Base-by-base conservation (phyloP, 1,140 invertebrate species). In the Aphidius ervi region DNA sequence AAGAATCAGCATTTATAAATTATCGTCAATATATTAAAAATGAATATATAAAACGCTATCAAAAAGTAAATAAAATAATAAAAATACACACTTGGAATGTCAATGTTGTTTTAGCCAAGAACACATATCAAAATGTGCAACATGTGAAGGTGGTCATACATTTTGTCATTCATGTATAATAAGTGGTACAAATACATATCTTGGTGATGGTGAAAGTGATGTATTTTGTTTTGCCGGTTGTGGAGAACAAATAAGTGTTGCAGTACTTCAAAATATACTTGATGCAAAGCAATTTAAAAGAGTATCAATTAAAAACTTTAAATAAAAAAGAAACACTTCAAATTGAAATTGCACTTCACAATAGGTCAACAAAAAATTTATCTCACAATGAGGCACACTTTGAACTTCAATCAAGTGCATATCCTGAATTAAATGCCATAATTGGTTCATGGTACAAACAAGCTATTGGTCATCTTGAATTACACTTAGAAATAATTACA, bases 371-470 rank as follows among this genome's bases (percentile, higher is more conserved):
- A 0, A 85, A 85, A 68, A 82, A 82, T 0, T 80, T 88, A 57
- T 82, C 86, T 10, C 82, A 83, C 47, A 76, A 79, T 47, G 69
- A 76, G 5, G 87, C 85, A 0, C 84, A 87, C 60, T 69, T 90
- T 48, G 83, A 85, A 43, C 74, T 92, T 46, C 82, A 85, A 23
- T 89, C 88, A 8, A 86, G 87, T 0, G 88, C 88, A 0, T 92
- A 92, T 81, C 87, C 89, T 0, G 83, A 86, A 54, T 83, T 90
- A 6, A 90, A 92, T 70, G 86, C 90, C 55, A 83, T 86, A 40
- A 76, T 87, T n/a, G 82, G 84, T 7, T 71, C 86, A 0, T 86
- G 82, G 69, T 88, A 87, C 69, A 79, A 86, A 70, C 81, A 80
- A 69, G 80, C 81, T 0, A 68, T 81, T 10, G 82, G 81, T 8